These are phyloP conservation scores for Oryzias woworae DNA, from an alignment of 2,113 vertebrate genomes.

Conservation along the genomic window DNA sequence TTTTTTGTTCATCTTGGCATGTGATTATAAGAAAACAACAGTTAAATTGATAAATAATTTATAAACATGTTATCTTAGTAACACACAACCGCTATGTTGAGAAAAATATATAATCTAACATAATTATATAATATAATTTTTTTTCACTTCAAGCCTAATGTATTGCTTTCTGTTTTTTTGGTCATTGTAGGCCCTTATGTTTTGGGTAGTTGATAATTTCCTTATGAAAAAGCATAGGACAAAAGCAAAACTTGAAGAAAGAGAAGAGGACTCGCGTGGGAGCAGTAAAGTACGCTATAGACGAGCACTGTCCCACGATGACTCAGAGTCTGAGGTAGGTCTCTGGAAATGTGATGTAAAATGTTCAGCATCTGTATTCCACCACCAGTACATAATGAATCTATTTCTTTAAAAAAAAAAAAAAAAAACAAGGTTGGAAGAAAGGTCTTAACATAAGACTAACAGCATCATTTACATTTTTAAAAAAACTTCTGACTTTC, in stretches of 20 bases:
- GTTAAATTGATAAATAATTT: too few species aligned
- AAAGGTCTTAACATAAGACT: neutral
- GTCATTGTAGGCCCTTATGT: conserved; percentile 88
- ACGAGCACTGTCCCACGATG: conserved; percentile 93
- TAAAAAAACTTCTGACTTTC: too few species aligned
- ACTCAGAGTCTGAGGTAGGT: conserved; percentile 94
- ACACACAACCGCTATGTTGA: too few species aligned
- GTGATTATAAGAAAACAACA: neutral
- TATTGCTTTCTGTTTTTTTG: conserved; percentile 1
- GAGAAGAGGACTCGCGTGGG: conserved; percentile 88
- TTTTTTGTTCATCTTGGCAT: neutral
- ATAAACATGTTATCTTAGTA: too few species aligned
- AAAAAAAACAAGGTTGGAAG: too few species aligned
- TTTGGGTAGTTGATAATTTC: conserved; percentile 99
- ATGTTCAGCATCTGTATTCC: too few species aligned
- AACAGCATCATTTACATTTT: too few species aligned
- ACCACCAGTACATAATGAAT: too few species aligned
- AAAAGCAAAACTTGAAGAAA: conserved; percentile 97
- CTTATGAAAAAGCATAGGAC: conserved; percentile 98
- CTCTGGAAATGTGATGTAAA: neutral
- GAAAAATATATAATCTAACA: too few species aligned
- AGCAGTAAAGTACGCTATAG: conserved; percentile 94
- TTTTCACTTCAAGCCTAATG: neutral
- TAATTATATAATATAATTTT: too few species aligned
- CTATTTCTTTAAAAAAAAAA: too few species aligned